phyloP scores from a whole-genome alignment of 2,888 invertebrate genomes.

The Mycalesis mineus region DNA sequence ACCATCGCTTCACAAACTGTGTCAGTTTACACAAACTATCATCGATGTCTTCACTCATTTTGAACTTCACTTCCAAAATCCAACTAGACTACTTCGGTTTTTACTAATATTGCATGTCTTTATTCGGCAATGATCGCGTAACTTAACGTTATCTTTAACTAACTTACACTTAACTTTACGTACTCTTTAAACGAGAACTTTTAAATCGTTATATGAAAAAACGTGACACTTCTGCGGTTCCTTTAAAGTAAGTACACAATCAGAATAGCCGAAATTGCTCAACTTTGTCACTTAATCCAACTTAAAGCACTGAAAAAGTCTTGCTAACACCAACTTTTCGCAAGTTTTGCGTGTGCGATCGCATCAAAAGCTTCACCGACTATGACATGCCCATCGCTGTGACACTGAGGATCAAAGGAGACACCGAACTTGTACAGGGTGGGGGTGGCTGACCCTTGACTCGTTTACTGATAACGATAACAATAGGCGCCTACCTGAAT shows the following conservation, averaged over 20 bases:
- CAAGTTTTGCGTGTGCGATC: conserved; percentile 13
- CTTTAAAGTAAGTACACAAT: no score
- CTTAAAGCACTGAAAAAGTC: neutral
- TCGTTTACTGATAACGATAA: conserved; percentile 22
- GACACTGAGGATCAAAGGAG: conserved; percentile 13
- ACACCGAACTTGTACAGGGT: conserved; percentile 13
- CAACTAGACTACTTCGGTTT: neutral
- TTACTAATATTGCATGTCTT: neutral
- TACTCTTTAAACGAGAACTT: neutral
- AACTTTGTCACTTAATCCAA: no score
- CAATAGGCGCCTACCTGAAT: conserved; percentile 19
- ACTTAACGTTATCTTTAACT: no score
- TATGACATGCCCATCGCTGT: conserved; percentile 20
- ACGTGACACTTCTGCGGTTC: no score
- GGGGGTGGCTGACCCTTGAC: conserved; percentile 32
- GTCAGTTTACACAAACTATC: conserved; percentile 50
- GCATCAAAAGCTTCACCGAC: conserved; percentile 20
- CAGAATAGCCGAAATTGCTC: no score
- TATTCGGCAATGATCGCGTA: no score
- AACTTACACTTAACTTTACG: neutral
- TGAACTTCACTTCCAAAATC: conserved; percentile 11
- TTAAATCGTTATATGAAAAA: no score
- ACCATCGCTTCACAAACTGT: conserved; percentile 63
- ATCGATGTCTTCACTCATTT: conserved; percentile 44
- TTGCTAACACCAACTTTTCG: neutral